Evolutionary conservation across 2,113 vertebrate species (phyloP).

Genomic region (Elachura formosa): DNA sequence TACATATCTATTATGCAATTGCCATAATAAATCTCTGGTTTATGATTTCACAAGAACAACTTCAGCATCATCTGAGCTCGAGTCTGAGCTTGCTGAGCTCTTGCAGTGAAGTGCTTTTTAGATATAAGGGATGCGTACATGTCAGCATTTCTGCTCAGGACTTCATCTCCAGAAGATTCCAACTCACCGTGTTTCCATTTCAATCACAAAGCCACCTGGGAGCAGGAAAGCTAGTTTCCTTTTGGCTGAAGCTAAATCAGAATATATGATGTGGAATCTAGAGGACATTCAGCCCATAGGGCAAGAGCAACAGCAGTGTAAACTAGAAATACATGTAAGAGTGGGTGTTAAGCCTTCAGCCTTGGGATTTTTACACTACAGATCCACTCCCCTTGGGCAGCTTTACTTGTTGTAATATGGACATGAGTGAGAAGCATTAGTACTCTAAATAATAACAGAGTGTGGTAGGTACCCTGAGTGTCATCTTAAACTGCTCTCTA

Average conservation of each 20-base stretch:
- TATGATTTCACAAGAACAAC: background rate
- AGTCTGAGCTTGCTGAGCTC: background rate
- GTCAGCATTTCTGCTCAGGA: background rate
- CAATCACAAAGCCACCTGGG: background rate
- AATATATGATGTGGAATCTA: background rate
- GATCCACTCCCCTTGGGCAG: background rate
- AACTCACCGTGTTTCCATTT: accelerated
- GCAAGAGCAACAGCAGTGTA: background rate
- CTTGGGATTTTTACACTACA: background rate
- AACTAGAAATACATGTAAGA: background rate
- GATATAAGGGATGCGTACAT: background rate
- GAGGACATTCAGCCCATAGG: accelerated
- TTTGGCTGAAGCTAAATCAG: background rate
- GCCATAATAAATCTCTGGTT: background rate
- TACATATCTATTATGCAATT: conserved; percentile 23
- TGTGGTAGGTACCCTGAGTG: background rate
- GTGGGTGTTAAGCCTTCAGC: background rate
- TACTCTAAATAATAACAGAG: background rate
- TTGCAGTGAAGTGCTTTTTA: background rate
- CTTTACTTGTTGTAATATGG: background rate
- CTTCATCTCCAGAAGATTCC: background rate
- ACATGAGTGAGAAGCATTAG: background rate
- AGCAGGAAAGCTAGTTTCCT: background rate
- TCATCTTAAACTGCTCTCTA: background rate
- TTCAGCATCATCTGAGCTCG: background rate